These are phyloP conservation scores for Diaperis boleti DNA, from an alignment of 2,888 invertebrate species.

Conservation along the genomic window DNA sequence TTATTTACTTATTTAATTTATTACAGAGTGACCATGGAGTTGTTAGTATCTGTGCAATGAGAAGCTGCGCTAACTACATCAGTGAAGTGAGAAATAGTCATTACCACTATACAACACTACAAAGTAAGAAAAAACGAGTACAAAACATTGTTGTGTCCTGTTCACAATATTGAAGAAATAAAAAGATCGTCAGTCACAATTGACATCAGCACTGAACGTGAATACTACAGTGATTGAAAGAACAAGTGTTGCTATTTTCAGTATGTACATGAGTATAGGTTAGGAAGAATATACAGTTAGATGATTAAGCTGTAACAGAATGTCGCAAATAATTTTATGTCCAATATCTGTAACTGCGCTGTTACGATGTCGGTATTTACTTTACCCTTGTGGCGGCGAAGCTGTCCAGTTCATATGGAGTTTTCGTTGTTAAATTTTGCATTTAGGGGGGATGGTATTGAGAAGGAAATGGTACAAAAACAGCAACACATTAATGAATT, in stretches of 20 bases:
- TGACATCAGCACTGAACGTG: conserved; percentile 50
- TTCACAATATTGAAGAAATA: conserved; percentile 50
- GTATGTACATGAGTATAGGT: conserved; percentile 54
- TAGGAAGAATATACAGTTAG: conserved; percentile 62
- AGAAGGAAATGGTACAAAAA: conserved; percentile 51
- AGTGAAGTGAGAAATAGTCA: conserved; percentile 37
- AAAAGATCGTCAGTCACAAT: conserved; percentile 53
- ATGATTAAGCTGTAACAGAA: conserved; percentile 59
- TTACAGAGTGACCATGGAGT: conserved; percentile 49
- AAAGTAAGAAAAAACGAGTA: conserved; percentile 29
- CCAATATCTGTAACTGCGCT: conserved; percentile 37
- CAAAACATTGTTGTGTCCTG: conserved; percentile 48
- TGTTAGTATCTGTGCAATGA: conserved; percentile 49
- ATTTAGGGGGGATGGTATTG: conserved; percentile 33
- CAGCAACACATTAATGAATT: conserved; percentile 61
- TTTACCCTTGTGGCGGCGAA: conserved; percentile 45
- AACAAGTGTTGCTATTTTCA: conserved; percentile 62
- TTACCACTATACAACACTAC: conserved; percentile 38
- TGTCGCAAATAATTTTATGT: conserved; percentile 36
- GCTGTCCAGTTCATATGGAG: conserved; percentile 55
- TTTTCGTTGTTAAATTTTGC: conserved; percentile 49
- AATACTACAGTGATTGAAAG: conserved; percentile 31
- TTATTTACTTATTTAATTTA: conserved; percentile 48
- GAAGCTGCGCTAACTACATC: conserved; percentile 50
- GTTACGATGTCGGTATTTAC: conserved; percentile 44